A percentile compares a stretch with the other conserved stretches of the same genome.
Evolutionary conservation across 2,888 invertebrate genomes (phyloP).

Genomic region (Neoitamus cyanurus): DNA sequence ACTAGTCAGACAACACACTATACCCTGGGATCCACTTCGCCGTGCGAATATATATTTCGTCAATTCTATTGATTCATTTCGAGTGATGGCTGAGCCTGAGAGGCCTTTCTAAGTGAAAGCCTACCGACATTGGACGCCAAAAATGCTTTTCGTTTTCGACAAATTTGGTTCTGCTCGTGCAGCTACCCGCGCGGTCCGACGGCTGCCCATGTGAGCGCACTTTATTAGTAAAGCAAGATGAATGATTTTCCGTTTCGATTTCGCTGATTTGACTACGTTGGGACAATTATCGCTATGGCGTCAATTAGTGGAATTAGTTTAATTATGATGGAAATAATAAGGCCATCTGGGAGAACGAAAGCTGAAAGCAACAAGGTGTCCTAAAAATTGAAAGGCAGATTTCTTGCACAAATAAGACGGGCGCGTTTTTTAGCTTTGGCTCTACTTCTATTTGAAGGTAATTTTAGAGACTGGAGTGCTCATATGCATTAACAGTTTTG

Average conservation of each 20-base stretch:
- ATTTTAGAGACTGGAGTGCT: neutral
- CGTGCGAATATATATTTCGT: slow-evolving; percentile 10
- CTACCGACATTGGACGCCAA: neutral
- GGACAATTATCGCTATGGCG: neutral
- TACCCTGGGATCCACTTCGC: neutral
- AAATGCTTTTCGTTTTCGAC: neutral
- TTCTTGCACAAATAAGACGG: neutral
- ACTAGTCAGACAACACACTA: neutral
- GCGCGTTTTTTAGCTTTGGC: neutral
- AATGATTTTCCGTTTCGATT: neutral
- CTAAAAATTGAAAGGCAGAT: neutral
- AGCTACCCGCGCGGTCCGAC: neutral
- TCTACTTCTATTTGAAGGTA: neutral
- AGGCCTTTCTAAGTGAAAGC: slow-evolving; percentile 35
- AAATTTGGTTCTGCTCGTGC: slow-evolving; percentile 22
- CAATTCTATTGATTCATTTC: slow-evolving; percentile 23
- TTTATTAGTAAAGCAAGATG: neutral
- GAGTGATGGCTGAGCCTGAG: neutral
- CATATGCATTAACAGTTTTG: no score
- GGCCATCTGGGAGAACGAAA: neutral
- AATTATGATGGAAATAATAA: neutral
- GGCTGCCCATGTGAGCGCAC: neutral
- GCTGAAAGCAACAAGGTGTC: neutral
- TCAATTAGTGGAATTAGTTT: neutral
- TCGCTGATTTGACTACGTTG: neutral